Base-by-base conservation (phyloP, 1,140 invertebrate genomes). In the Chironomus tepperi region DNA sequence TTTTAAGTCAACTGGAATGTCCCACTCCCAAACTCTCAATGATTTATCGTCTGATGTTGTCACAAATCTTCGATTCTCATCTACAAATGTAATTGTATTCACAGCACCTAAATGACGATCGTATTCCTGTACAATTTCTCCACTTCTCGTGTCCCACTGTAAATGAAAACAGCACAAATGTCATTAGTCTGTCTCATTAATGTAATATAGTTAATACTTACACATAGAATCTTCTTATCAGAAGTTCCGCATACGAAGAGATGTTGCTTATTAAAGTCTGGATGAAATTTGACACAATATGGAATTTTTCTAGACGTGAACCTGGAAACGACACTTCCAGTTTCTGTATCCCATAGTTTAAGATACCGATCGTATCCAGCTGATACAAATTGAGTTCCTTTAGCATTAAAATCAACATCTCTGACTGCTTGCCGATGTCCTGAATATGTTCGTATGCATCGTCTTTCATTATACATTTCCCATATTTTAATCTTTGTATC, bases 1-100 rank as follows among this genome's bases (percentile, higher is more conserved):
- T 83, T 99, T 99, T 91, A 99, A 99, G 83, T 99, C 98, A 3
- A 99, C 98, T 0, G 98, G 98, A 81, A 99, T 98, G 82, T 99
- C 97, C 97, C 98, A 99, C 88, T 99, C 98, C 98, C 98, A 99
- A 74, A 99, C 97, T 74, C 98, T 85, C 76, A 99, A 85, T 83
- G 95, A 98, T 84, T 99, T 99, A 81, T 99, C 98, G 83, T 99
- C 98, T 0, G 97, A 99, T 0, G 98, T 99, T 12, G 96, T 96
- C 0, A 99, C 97, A 86, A 99, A 99, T 80, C 97, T 84, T 74
- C 97, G 85, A 84, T 99, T 98, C 79, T 98, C 96, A 85, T 99
- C 98, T 15, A 99, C 96, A 85, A 99, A 99, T 5, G 97, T 99
- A 76, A 99, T 98, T 0, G 96, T 94, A 83, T 99, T 99, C 0